phyloP scores from a whole-genome alignment of 2,797 vertebrate genomes.

The Sebastolobus altivelis region DNA sequence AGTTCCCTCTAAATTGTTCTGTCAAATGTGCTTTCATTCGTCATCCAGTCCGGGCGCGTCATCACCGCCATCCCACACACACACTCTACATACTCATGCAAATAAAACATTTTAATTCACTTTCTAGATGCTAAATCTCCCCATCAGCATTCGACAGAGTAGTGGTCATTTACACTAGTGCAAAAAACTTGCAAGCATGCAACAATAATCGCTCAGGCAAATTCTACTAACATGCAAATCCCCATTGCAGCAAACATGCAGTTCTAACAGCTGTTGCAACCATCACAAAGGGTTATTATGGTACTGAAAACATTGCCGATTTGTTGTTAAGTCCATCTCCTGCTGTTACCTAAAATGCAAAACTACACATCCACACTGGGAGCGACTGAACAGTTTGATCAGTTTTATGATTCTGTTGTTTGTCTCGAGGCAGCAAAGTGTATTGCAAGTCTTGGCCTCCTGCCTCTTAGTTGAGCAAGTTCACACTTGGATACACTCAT shows the following conservation, averaged over 20 bases:
- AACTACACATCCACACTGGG: background rate
- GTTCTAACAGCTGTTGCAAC: conserved; percentile 9
- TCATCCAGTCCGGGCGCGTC: background rate
- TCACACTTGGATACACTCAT: conserved; percentile 5
- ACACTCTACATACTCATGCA: conserved; percentile 18
- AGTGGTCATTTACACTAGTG: background rate
- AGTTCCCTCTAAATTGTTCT: conserved; percentile 44
- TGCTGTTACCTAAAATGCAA: conserved; percentile 22
- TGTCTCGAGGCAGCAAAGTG: background rate
- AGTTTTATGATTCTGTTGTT: conserved; percentile 10
- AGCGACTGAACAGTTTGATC: background rate
- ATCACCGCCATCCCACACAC: background rate
- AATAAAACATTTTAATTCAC: conserved; percentile 36
- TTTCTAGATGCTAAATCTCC: conserved; percentile 30
- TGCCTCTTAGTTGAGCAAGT: conserved; percentile 12
- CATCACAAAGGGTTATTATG: conserved; percentile 31
- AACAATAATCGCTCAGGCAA: conserved; percentile 24
- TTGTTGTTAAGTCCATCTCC: conserved; percentile 30
- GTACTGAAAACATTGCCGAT: conserved; percentile 8
- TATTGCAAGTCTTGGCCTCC: background rate
- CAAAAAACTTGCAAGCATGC: conserved; percentile 13
- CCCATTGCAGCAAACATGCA: conserved; percentile 9
- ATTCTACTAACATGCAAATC: conserved; percentile 35
- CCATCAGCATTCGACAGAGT: background rate
- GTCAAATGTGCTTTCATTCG: conserved; percentile 41